These are phyloP conservation scores for Apodemia zela DNA, from an alignment of 2,888 invertebrate genomes.

Conservation along the genomic window DNA sequence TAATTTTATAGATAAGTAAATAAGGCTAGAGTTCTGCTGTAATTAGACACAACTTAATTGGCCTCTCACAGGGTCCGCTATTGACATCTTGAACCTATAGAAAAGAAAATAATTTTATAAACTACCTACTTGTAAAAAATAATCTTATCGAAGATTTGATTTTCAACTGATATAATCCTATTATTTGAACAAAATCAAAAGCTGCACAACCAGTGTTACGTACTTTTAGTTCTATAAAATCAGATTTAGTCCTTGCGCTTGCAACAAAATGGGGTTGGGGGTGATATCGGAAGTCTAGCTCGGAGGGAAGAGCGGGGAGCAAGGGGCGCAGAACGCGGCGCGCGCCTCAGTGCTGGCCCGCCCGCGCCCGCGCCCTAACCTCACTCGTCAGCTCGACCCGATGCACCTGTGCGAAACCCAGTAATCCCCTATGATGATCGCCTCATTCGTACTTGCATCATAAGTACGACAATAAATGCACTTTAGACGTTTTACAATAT, in stretches of 20 bases:
- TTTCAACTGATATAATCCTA: not conserved
- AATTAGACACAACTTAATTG: not conserved
- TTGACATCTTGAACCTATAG: not conserved
- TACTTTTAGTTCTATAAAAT: constrained; percentile 1
- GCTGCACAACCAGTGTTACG: not conserved
- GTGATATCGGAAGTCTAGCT: constrained; percentile 46
- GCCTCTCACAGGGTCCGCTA: not conserved
- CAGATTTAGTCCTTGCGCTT: constrained; percentile 13
- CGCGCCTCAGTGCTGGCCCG: constrained; percentile 73
- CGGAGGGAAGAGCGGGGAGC: constrained; percentile 34
- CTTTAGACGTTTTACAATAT: not conserved
- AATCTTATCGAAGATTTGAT: not conserved
- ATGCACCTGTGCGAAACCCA: constrained; percentile 53
- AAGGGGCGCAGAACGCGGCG: constrained; percentile 45
- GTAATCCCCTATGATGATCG: constrained; percentile 30
- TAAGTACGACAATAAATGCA: constrained; percentile 14
- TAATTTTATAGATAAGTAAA: no score
- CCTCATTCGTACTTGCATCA: constrained; percentile 19
- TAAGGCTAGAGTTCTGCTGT: not conserved
- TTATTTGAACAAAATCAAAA: not conserved
- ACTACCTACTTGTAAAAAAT: no score
- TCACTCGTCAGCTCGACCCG: constrained; percentile 54
- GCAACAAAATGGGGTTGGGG: constrained; percentile 20
- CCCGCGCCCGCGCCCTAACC: constrained; percentile 76
- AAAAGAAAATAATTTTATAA: not conserved